phyloP scores from a whole-genome alignment of 92 coral and sea anemone species.

The Parazoanthus atlanticus region DNA sequence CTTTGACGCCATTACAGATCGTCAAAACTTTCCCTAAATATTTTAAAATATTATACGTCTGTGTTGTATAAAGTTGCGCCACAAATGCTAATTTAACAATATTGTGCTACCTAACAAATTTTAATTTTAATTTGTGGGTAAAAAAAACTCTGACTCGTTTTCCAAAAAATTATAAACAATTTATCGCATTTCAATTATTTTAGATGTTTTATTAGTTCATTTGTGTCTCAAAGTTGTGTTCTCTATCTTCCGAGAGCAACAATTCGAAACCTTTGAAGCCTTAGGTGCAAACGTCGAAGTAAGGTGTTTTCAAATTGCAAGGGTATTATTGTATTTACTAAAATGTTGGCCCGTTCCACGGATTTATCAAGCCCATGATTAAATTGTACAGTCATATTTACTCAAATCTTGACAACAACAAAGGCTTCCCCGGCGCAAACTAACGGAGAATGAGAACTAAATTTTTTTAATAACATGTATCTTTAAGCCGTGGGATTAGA shows the following conservation, averaged over 20 bases:
- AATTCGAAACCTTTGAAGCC: background rate
- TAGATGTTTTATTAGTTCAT: background rate
- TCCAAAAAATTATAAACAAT: background rate
- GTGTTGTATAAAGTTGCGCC: background rate
- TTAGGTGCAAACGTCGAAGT: background rate
- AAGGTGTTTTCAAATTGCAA: no score
- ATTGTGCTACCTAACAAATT: background rate
- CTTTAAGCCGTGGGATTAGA: no score
- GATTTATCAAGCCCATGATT: background rate
- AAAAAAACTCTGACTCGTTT: background rate
- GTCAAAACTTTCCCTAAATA: background rate
- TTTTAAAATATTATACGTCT: no score
- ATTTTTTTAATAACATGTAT: no score
- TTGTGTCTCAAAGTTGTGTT: background rate
- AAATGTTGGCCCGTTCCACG: background rate
- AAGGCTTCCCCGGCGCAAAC: background rate
- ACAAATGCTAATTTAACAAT: background rate
- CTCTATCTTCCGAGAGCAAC: background rate
- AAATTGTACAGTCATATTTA: background rate
- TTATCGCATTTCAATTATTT: background rate
- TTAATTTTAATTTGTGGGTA: background rate
- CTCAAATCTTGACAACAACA: background rate
- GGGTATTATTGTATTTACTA: background rate
- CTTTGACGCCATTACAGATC: background rate
- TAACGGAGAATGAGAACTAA: no score